phyloP scores from a whole-genome alignment of 2,888 invertebrate species.

The Drosophila melanocephala region DNA sequence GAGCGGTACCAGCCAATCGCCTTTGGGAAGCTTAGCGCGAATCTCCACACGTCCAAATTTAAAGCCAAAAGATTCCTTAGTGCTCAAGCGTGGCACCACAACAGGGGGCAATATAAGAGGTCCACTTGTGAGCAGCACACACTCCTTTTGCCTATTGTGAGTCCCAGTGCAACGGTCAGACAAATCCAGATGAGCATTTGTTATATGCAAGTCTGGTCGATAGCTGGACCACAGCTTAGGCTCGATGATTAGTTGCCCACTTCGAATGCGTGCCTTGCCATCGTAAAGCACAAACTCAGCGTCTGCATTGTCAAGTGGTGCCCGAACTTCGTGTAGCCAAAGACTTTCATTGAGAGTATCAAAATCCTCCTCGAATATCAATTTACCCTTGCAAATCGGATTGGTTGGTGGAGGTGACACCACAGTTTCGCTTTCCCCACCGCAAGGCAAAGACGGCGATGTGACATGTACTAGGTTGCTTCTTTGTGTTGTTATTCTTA shows the following conservation, averaged over 20 bases:
- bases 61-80: conserved; percentile 88
- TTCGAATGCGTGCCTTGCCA: conserved; percentile 71
- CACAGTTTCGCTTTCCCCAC: conserved; percentile 31
- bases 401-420: conserved; percentile 42
- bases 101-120: conserved; percentile 88
- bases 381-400: conserved; percentile 86
- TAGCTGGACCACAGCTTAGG: conserved; percentile 81
- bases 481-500: conserved; percentile 17
- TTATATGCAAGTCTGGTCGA: conserved; percentile 74
- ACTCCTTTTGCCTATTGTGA: conserved; percentile 73
- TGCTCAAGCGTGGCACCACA: conserved; percentile 88
- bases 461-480: not conserved
- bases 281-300: conserved; percentile 86
- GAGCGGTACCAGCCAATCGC: conserved; percentile 92
- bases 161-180: conserved; percentile 74
- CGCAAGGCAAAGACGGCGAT: conserved; percentile 8
- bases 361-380: conserved; percentile 89
- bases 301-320: conserved; percentile 86
- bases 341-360: conserved; percentile 81
- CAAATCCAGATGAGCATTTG: conserved; percentile 82
- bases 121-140: conserved; percentile 70
- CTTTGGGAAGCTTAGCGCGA: conserved; percentile 90
- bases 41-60: conserved; percentile 90
- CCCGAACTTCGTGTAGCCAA: conserved; percentile 88
- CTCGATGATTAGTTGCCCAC: conserved; percentile 82